Base-by-base conservation (phyloP, 92 coral and sea anemone species). In the Porites lobata region DNA sequence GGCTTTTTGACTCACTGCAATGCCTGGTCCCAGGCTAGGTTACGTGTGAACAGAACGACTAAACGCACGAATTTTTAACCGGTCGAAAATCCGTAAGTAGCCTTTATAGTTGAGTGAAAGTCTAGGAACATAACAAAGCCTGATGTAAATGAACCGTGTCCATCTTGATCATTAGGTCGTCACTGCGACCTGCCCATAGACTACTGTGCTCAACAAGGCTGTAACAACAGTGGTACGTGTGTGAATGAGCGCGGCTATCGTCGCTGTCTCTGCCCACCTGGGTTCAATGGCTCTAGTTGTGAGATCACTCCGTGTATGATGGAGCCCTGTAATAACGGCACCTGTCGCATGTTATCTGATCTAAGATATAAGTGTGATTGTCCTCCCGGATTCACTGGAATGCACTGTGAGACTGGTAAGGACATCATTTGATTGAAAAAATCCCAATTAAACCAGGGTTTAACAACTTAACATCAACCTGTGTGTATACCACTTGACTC, bases 201-300 rank as follows among this genome's bases (percentile, higher is more conserved):
- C 88, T 95, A 95, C 88, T 96, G 99, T 77, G 93, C 90, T 13
- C 69, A 82, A 12, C 79, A 81, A 51, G 94, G 90, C 50, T 96
- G 99, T 47, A 72, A 58, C 17, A 83, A 96, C 75, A 92, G 93
- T 61, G 98, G 99, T 15, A 92, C 96, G 7, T 96, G 99, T 75
- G 89, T 96, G 8, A 96, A 96, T 68, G 89, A 91, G 52, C 93
- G 94, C 64, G 94, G 90, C 1, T 79, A 88, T 15, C 92, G 93
- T 50, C 94, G 87, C 65, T 96, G 99, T 62, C 67, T 86, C 10
- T 96, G 99, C 72, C 96, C 87, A 1, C 79, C 82, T 12, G 98
- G 98, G 9, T 96, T 83, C 90, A 95, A 84, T 68, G 99, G 99
- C 6, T 91, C 92, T 12, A 90, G 79, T 18, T 96, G 99, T 80